A percentile compares a stretch with the other conserved stretches of the same genome.
phyloP scores from a whole-genome alignment of 1,140 invertebrate species.

The Penaeus japonicus region DNA sequence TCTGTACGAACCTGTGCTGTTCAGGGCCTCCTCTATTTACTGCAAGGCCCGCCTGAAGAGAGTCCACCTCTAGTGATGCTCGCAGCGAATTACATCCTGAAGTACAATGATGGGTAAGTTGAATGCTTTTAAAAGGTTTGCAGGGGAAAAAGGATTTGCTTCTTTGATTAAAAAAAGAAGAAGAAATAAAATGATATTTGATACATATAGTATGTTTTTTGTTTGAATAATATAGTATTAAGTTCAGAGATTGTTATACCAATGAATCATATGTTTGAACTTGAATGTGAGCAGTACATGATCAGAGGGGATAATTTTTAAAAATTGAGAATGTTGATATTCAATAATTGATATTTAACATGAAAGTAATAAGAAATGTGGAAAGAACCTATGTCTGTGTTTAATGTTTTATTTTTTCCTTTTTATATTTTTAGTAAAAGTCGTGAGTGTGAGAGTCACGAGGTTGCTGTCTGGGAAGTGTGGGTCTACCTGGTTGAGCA shows the following conservation, averaged over 20 bases:
- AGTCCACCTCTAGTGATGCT: slow-evolving; percentile 55
- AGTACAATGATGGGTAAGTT: slow-evolving; percentile 58
- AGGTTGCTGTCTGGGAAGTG: slow-evolving; percentile 73
- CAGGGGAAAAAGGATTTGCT: background rate
- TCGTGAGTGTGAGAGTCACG: slow-evolving; percentile 64
- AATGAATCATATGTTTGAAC: too few species aligned
- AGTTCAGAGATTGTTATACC: too few species aligned
- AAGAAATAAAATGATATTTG: too few species aligned
- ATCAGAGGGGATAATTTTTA: too few species aligned
- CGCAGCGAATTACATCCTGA: slow-evolving; percentile 56
- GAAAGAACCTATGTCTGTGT: background rate
- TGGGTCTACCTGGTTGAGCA: slow-evolving; percentile 75
- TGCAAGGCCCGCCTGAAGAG: slow-evolving; percentile 69
- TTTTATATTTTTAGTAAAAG: slow-evolving; percentile 39
- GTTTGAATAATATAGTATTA: too few species aligned
- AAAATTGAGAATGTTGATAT: too few species aligned
- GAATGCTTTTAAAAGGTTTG: background rate
- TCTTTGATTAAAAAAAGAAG: background rate
- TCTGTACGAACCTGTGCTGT: slow-evolving; percentile 75
- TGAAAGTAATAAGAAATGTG: background rate
- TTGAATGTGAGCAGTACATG: too few species aligned
- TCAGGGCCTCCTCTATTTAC: slow-evolving; percentile 78
- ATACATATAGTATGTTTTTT: too few species aligned
- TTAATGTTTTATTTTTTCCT: background rate
- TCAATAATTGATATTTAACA: too few species aligned